Conservation (phyloP, 1,140 invertebrate species). For the Armadillidium nasatum region DNA sequence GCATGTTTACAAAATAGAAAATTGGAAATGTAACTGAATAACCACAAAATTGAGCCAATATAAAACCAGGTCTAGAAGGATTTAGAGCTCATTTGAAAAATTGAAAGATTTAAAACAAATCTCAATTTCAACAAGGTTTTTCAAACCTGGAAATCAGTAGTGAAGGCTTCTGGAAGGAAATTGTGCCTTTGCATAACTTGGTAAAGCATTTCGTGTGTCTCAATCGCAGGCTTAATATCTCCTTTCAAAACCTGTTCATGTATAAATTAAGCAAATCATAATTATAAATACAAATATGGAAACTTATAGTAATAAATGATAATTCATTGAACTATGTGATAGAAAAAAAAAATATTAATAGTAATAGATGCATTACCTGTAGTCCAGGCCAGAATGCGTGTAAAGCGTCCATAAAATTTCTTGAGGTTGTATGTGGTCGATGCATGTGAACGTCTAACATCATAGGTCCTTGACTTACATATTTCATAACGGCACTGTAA, state of each 20-base stretch:
- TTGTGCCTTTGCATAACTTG: conserved; percentile 92
- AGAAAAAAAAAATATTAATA: too few species aligned
- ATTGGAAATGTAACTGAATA: too few species aligned
- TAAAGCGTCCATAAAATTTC: conserved; percentile 96
- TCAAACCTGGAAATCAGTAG: conserved; percentile 78
- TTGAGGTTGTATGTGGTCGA: conserved; percentile 84
- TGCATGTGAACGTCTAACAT: conserved; percentile 99
- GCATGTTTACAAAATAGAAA: too few species aligned
- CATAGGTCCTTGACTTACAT: conserved; percentile 90
- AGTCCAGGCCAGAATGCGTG: conserved; percentile 97
- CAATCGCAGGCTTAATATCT: conserved; percentile 91
- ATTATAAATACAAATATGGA: too few species aligned
- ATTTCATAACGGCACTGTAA: conserved; percentile 97
- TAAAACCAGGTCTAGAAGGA: too few species aligned
- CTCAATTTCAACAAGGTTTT: not conserved
- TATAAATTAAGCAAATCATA: too few species aligned
- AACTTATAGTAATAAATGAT: too few species aligned
- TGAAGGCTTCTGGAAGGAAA: conserved; percentile 96
- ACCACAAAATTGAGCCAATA: too few species aligned
- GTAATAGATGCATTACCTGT: conserved; percentile 60
- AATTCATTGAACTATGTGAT: too few species aligned
- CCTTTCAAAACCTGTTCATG: conserved; percentile 69
- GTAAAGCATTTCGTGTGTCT: conserved; percentile 95
- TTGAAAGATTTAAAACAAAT: not conserved
- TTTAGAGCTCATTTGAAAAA: not conserved